Conservation (phyloP, 2,888 invertebrate species). For the Ichneumoninae sp. region DNA sequence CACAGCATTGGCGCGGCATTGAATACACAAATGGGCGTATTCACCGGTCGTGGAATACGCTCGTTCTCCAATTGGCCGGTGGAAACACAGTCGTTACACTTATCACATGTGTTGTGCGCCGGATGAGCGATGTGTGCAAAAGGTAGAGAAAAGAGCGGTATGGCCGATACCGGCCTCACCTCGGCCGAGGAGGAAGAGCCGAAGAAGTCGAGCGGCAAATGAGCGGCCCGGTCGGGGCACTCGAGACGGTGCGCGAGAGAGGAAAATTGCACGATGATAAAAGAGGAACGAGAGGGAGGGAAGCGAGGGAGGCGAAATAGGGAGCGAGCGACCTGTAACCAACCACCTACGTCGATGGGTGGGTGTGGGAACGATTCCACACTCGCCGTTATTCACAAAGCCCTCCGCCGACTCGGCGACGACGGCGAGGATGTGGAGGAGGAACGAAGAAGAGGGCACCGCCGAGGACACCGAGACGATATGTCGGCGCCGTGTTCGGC, state of each 20-base stretch:
- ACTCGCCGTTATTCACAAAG: constrained; percentile 52
- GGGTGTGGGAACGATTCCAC: constrained; percentile 73
- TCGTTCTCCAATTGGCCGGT: constrained; percentile 80
- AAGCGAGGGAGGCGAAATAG: constrained; percentile 18
- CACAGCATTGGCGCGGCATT: constrained; percentile 71
- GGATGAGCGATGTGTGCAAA: constrained; percentile 58
- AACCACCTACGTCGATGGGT: constrained; percentile 63
- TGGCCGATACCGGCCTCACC: constrained; percentile 34
- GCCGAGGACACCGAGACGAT: constrained; percentile 42
- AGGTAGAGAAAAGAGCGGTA: constrained; percentile 39
- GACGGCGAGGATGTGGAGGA: constrained; percentile 38
- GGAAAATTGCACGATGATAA: background rate
- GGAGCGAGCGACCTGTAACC: constrained; percentile 34
- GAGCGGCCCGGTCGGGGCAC: background rate
- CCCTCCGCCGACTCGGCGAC: background rate
- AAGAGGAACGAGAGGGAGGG: constrained; percentile 7
- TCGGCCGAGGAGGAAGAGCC: background rate
- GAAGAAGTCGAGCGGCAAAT: constrained; percentile 17
- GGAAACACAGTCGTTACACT: constrained; percentile 78
- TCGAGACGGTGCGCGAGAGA: constrained; percentile 1
- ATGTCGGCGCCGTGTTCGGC: constrained; percentile 39
- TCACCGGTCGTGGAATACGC: constrained; percentile 72
- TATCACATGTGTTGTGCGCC: constrained; percentile 77
- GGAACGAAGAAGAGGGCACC: constrained; percentile 23
- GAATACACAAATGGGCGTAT: constrained; percentile 80